Conservation (phyloP, 1,140 invertebrate genomes). For the Drosophila arizonae region DNA sequence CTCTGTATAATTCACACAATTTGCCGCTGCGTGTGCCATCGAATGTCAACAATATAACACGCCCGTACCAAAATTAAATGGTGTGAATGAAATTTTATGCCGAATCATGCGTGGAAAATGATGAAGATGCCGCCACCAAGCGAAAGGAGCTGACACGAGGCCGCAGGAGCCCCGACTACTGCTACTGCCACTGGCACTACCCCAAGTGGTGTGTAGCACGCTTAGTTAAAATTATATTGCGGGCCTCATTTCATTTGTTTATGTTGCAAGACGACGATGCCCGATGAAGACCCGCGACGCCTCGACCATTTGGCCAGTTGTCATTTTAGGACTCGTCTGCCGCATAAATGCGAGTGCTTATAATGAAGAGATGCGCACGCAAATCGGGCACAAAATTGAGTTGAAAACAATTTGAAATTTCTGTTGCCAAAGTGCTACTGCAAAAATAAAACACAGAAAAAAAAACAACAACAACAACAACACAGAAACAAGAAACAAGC, state of each 20-base stretch:
- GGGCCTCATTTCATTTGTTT: constrained; percentile 71
- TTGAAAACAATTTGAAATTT: constrained; percentile 70
- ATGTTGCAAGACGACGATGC: constrained; percentile 27
- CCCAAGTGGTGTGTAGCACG: constrained; percentile 33
- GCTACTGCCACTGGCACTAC: no score
- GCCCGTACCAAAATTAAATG: constrained; percentile 66
- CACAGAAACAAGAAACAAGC: constrained; percentile 14
- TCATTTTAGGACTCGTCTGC: constrained; percentile 5
- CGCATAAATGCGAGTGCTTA: constrained; percentile 35
- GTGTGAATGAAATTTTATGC: constrained; percentile 81
- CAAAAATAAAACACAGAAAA: constrained; percentile 20
- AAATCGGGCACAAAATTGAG: constrained; percentile 69
- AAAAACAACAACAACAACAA: no score
- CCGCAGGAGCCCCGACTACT: neutral
- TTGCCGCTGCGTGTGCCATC: constrained; percentile 59
- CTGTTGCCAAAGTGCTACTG: constrained; percentile 52
- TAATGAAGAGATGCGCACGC: constrained; percentile 71
- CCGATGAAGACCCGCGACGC: neutral
- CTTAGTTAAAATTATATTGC: constrained; percentile 67
- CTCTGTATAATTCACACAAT: constrained; percentile 69
- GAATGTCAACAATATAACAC: constrained; percentile 72
- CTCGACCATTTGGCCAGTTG: constrained; percentile 22
- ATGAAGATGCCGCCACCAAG: constrained; percentile 64
- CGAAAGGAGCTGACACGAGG: neutral
- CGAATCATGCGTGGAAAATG: constrained; percentile 79